Percentiles rank a stretch among this genome's conserved stretches.
These are phyloP conservation scores for Paraescarpia echinospica DNA, from an alignment of 1,140 invertebrate species.

Conservation along the genomic window DNA sequence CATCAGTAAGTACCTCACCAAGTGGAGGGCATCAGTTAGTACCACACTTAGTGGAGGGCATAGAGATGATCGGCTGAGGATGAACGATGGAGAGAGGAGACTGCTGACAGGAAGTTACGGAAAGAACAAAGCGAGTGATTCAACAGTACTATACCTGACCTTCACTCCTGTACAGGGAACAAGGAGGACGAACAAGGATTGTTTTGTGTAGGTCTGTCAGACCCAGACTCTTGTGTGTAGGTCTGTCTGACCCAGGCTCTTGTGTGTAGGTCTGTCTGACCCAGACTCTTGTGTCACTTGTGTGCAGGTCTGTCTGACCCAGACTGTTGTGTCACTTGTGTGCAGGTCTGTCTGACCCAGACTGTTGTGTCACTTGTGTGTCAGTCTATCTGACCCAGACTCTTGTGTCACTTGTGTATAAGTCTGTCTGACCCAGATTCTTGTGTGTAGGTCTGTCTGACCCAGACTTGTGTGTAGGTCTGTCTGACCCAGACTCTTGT, in stretches of 20 bases:
- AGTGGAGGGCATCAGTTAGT: slow-evolving; percentile 22
- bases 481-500: neutral
- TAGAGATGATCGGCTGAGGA: too few species aligned
- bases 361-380: neutral
- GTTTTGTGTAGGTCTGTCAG: neutral
- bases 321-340: neutral
- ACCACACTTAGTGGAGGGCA: slow-evolving; percentile 14
- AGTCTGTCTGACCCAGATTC: neutral
- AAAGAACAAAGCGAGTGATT: too few species aligned
- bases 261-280: neutral
- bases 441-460: neutral
- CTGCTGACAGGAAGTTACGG: too few species aligned
- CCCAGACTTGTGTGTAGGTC: neutral
- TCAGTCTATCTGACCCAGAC: slow-evolving; percentile 60
- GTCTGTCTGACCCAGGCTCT: neutral
- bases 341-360: slow-evolving; percentile 30
- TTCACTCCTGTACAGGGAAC: too few species aligned
- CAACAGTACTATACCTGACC: too few species aligned
- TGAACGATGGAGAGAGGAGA: too few species aligned
- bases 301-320: neutral
- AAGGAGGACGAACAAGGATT: too few species aligned
- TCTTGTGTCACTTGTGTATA: neutral
- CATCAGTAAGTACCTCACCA: too few species aligned
- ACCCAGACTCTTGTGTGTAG: neutral
- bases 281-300: neutral